These are phyloP conservation scores for Gavialis gangeticus DNA, from an alignment of 2,113 vertebrate species.

Conservation along the genomic window DNA sequence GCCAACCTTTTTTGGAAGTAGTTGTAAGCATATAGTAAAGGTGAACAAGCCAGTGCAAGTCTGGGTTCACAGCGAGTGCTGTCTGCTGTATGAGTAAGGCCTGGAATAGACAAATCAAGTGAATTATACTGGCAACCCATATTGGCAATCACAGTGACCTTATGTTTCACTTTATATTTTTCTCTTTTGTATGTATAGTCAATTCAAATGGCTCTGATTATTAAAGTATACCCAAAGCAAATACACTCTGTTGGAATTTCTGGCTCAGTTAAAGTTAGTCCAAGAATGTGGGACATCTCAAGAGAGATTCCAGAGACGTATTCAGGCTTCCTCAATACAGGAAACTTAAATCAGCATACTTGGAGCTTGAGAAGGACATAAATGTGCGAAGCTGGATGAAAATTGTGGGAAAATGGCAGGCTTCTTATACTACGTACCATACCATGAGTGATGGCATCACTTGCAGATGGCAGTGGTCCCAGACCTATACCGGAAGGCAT, in stretches of 20 bases:
- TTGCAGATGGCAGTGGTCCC: constrained; percentile 25
- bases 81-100: neutral
- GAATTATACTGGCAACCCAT: neutral
- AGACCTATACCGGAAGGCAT: neutral
- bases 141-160: neutral
- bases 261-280: neutral
- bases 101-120: neutral
- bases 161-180: constrained; percentile 60
- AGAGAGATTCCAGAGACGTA: constrained; percentile 34
- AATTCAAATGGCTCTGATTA: constrained; percentile 50
- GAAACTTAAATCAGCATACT: neutral
- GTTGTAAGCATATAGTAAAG: fast-evolving
- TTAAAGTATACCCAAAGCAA: constrained; percentile 14
- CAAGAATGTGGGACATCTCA: neutral
- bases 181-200: constrained; percentile 46
- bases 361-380: neutral
- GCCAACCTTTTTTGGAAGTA: neutral
- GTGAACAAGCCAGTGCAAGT: neutral
- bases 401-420: constrained; percentile 9
- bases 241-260: neutral
- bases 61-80: neutral
- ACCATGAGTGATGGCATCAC: neutral
- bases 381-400: constrained; percentile 2
- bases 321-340: constrained; percentile 8
- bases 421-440: neutral